Percentiles rank a stretch among this genome's conserved stretches.
These are phyloP conservation scores for Synergus laeviventris DNA, from an alignment of 2,888 invertebrate genomes.

Conservation along the genomic window DNA sequence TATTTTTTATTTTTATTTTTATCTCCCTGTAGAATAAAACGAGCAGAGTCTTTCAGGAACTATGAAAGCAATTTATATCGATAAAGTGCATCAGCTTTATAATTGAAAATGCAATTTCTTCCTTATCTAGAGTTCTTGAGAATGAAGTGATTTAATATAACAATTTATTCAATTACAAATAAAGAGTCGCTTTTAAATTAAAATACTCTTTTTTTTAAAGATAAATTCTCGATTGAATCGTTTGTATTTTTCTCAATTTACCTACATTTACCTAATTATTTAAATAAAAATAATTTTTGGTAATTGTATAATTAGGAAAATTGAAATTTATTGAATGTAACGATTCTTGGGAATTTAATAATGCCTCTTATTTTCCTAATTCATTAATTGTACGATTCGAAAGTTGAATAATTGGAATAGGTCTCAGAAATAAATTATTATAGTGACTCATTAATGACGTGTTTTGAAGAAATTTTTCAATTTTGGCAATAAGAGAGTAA, in stretches of 20 bases:
- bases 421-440: too few species aligned
- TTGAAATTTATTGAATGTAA: too few species aligned
- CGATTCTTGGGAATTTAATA: too few species aligned
- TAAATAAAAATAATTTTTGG: too few species aligned
- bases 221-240: too few species aligned
- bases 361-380: too few species aligned
- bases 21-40: not conserved
- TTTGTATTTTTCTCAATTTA: too few species aligned
- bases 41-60: not conserved
- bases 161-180: not conserved
- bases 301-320: too few species aligned
- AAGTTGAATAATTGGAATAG: too few species aligned
- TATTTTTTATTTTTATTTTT: not conserved
- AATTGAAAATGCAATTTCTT: not conserved
- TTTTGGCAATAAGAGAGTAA: conserved; percentile 14
- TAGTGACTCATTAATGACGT: not conserved
- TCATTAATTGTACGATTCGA: too few species aligned
- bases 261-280: too few species aligned
- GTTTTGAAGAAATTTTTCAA: not conserved
- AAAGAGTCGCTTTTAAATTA: not conserved
- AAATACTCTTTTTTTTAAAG: not conserved
- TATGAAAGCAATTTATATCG: not conserved
- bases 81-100: not conserved
- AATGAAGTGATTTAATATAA: not conserved
- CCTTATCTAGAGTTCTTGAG: not conserved